phyloP scores from a whole-genome alignment of 2,888 invertebrate species.

The Nymphalis urticae region DNA sequence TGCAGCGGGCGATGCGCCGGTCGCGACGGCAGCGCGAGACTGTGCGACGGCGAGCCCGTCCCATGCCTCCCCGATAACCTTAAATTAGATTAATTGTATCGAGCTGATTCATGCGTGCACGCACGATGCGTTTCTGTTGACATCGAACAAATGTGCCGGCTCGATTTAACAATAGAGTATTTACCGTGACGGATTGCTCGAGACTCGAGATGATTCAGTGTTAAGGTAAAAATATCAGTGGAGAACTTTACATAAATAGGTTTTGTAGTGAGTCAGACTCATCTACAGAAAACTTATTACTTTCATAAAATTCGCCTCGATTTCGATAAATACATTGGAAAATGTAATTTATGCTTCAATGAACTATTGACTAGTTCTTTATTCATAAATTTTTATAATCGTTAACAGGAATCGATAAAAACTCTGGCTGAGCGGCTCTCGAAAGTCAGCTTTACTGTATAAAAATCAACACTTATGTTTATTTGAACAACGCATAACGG shows the following conservation, averaged over 20 bases:
- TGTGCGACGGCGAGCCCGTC: slow-evolving; percentile 72
- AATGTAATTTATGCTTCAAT: slow-evolving; percentile 14
- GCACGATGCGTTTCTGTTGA: slow-evolving; percentile 66
- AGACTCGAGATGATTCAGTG: slow-evolving; percentile 15
- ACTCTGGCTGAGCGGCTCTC: slow-evolving; percentile 53
- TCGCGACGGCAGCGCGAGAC: slow-evolving; percentile 67
- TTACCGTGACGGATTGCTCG: slow-evolving; percentile 61
- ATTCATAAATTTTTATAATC: slow-evolving; percentile 43
- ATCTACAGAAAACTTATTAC: slow-evolving; percentile 1
- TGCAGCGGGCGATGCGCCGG: slow-evolving; percentile 59
- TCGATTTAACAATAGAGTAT: slow-evolving; percentile 64
- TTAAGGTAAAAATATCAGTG: slow-evolving; percentile 16
- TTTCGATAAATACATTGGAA: slow-evolving; percentile 14
- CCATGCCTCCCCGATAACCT: slow-evolving; percentile 76
- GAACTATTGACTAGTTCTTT: slow-evolving; percentile 21
- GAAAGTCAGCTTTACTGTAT: slow-evolving; percentile 67
- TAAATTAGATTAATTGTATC: slow-evolving; percentile 81
- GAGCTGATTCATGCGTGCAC: slow-evolving; percentile 74
- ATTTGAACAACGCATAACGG: slow-evolving; percentile 71
- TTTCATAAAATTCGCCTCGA: slow-evolving; percentile 11
- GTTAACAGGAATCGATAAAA: slow-evolving; percentile 56
- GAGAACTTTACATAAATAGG: slow-evolving; percentile 22
- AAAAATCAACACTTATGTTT: slow-evolving; percentile 78
- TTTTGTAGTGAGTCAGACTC: slow-evolving; percentile 12
- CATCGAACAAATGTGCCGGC: slow-evolving; percentile 70